Evolutionary conservation across 2,888 invertebrate species (phyloP), one percentile per base, ranked within the genome.

Genomic region (Aplocera efformata): DNA sequence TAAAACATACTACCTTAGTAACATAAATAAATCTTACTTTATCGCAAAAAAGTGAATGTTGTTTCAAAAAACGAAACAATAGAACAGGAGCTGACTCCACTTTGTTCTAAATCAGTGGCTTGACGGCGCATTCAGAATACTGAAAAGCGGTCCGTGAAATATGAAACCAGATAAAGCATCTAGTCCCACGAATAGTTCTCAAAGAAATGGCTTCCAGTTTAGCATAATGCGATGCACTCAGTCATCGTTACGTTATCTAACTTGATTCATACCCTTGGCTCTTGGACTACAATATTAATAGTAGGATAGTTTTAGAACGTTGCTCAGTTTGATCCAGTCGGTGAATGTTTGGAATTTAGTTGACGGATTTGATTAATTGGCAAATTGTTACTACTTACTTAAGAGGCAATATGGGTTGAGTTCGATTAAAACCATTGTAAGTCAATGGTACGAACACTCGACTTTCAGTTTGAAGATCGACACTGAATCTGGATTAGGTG

Each of bases 171-270:
- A 82, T 79, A 73, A 74, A 69, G 52, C 63, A 63, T 50, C 58
- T 54, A 63, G 65, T 69, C 66, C 56, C 63, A 57, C 60, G 67
- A 68, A 79, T 76, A 79, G 78, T 81, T 81, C 62, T 56, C 58
- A 63, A 83, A 80, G 79, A 79, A 81, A 78, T 69, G 63, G 69
- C 52, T 44, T 27, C 42, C 60, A 66, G 72, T 75, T 79, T 78
- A 76, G 59, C 71, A 67, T 83, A 82, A 83, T 75, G 77, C 58
- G 70, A 69, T 63, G 64, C 67, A 68, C 67, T 83, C 71, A 70
- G 65, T 83, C 83, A 81, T 79, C 70, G 69, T 70, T 57, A 60
- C 68, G 67, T 70, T 82, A 82, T 81, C 82, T 75, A 56, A 63
- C 56, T 56, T 63, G 72, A 81, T 79, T 72, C 76, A 79, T 75